phyloP scores from a whole-genome alignment of 2,888 invertebrate genomes.

The Prenolepis imparis region DNA sequence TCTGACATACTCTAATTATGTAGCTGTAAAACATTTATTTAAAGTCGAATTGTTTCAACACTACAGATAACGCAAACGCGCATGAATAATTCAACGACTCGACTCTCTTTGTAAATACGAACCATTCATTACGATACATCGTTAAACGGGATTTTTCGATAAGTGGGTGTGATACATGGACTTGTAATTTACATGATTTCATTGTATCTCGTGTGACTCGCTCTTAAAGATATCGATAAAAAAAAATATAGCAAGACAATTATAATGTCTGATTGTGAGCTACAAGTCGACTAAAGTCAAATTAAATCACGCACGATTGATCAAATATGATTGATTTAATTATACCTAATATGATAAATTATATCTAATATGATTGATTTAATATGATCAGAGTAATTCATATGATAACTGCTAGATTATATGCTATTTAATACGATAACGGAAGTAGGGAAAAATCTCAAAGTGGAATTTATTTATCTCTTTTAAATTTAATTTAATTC shows the following conservation, averaged over 20 bases:
- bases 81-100: conserved; percentile 31
- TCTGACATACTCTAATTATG: not conserved
- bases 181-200: not conserved
- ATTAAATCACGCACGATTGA: not conserved
- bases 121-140: conserved; percentile 6
- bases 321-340: not conserved
- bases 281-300: not conserved
- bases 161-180: not conserved
- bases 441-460: not conserved
- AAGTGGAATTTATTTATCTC: not conserved
- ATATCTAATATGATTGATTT: not conserved
- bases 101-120: not conserved
- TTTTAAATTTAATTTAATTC: too few relatives aligned
- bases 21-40: conserved; percentile 21
- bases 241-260: not conserved
- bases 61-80: not conserved
- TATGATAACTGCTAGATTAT: too few relatives aligned
- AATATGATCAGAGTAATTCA: not conserved
- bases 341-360: too few relatives aligned
- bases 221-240: not conserved
- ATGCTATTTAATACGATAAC: not conserved
- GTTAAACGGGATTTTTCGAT: conserved; percentile 24
- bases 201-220: not conserved
- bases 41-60: not conserved
- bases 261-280: not conserved